These are phyloP conservation scores for Epizoanthus rinbou DNA, from an alignment of 92 coral and sea anemone species.

Conservation along the genomic window DNA sequence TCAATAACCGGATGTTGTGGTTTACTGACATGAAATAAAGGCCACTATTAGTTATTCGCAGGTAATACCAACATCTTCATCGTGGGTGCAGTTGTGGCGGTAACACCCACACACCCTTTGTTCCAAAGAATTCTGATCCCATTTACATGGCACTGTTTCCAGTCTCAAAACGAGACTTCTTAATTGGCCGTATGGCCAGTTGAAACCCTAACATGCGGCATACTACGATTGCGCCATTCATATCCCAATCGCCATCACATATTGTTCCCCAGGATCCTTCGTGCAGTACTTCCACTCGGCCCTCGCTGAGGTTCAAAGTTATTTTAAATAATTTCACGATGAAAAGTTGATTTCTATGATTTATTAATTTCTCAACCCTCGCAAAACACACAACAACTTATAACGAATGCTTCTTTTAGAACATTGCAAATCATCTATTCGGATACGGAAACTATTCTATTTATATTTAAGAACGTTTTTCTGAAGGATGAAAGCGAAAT, in stretches of 20 bases:
- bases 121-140: conserved; percentile 1
- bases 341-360: too few relatives aligned
- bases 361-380: too few relatives aligned
- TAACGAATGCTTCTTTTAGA: too few relatives aligned
- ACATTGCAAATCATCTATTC: too few relatives aligned
- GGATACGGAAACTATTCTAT: too few relatives aligned
- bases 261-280: conserved; percentile 13
- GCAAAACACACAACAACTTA: too few relatives aligned
- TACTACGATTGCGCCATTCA: background rate
- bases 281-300: conserved; percentile 20
- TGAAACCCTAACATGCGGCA: conserved; percentile 19
- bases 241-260: conserved; percentile 13
- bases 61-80: conserved; percentile 1
- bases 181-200: background rate
- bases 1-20: too few relatives aligned
- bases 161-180: background rate
- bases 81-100: conserved; percentile 1
- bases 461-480: too few relatives aligned
- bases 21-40: background rate
- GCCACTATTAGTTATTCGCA: background rate
- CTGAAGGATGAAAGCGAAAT: too few relatives aligned
- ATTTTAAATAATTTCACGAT: too few relatives aligned
- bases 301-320: background rate
- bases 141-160: conserved; percentile 18
- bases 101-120: conserved; percentile 1